Conservation (phyloP, 2,888 invertebrate species). For the Tanytarsus gracilentus region DNA sequence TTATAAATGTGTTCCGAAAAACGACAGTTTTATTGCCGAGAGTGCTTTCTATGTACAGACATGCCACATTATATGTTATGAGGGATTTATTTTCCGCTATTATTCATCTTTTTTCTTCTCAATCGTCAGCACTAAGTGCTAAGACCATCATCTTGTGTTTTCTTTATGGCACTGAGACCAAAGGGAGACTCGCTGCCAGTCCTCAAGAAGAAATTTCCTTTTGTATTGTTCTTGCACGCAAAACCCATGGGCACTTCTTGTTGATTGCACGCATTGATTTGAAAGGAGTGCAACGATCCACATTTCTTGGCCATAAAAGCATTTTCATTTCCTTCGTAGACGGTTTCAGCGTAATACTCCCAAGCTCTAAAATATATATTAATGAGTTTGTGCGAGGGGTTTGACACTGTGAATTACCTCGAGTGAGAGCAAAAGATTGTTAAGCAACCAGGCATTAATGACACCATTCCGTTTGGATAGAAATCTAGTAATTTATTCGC, state of each 20-base stretch:
- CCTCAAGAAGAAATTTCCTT: constrained; percentile 39
- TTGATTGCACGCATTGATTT: constrained; percentile 19
- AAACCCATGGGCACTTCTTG: constrained; percentile 40
- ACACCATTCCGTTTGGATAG: constrained; percentile 21
- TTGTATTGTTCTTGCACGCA: constrained; percentile 34
- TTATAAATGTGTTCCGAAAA: no score
- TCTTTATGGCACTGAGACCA: background rate
- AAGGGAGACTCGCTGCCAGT: constrained; percentile 39
- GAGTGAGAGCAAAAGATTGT: constrained; percentile 38
- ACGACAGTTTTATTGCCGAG: no score
- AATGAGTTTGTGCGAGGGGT: background rate
- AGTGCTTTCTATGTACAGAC: no score
- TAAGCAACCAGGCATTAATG: constrained; percentile 35
- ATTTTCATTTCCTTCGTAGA: constrained; percentile 38
- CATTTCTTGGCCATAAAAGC: constrained; percentile 40
- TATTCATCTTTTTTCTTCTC: no score
- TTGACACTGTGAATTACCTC: background rate
- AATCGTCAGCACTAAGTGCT: no score
- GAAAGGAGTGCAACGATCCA: constrained; percentile 34
- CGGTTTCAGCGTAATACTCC: constrained; percentile 40
- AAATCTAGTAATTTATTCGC: background rate
- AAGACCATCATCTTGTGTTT: no score
- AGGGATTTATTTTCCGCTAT: no score
- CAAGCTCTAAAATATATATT: constrained; percentile 36
- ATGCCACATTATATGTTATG: no score